Evolutionary conservation across 2,113 vertebrate species (phyloP).

Genomic region (Megatriorchis doriae): DNA sequence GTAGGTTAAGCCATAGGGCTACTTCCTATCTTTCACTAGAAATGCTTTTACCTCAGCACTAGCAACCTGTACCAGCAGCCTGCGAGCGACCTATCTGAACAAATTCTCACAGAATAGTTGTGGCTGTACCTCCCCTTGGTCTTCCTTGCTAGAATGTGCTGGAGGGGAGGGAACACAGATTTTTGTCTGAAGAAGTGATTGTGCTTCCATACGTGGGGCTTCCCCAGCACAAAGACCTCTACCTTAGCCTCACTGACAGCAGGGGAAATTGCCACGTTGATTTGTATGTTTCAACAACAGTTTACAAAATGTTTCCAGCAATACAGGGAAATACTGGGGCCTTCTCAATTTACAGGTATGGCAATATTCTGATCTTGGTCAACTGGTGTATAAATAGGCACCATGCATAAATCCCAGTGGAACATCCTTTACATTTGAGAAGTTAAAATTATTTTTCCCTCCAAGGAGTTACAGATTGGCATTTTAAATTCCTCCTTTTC

Average conservation of each 20-base stretch:
- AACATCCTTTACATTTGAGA: not conserved
- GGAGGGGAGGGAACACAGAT: not conserved
- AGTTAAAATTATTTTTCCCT: not conserved
- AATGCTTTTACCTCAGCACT: not conserved
- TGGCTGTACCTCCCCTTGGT: not conserved
- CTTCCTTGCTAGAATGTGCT: not conserved
- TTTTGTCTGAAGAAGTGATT: not conserved
- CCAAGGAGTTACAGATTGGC: not conserved
- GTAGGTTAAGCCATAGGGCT: not conserved
- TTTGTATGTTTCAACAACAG: not conserved
- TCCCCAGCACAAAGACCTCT: not conserved
- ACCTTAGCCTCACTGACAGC: not conserved
- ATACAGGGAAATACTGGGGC: not conserved
- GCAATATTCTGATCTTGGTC: not conserved
- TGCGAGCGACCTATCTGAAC: not conserved
- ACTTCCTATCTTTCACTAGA: not conserved
- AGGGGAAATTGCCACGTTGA: fast-evolving
- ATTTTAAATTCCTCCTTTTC: slow-evolving; percentile 10
- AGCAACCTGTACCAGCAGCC: not conserved
- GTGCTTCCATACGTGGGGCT: not conserved
- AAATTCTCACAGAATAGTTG: not conserved
- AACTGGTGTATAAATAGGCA: not conserved
- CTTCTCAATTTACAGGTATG: not conserved
- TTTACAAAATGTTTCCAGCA: not conserved
- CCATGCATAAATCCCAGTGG: not conserved